Percentiles rank a stretch among this genome's conserved stretches.
These are phyloP conservation scores for Hirtodrosophila histrioides DNA, from an alignment of 2,888 invertebrate species.

Conservation along the genomic window DNA sequence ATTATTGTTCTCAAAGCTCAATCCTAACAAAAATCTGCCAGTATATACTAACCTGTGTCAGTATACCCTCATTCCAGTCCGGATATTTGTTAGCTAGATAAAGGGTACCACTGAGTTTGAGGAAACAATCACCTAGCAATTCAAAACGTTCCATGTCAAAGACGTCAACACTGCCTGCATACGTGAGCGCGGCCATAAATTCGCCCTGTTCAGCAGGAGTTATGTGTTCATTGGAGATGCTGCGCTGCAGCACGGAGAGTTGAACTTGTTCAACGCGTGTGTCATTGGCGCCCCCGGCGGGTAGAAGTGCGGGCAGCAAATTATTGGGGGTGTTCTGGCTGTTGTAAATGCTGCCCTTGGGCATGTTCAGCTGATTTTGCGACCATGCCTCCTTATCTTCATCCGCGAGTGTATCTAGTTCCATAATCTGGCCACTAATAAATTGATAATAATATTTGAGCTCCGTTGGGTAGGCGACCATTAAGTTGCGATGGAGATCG, in stretches of 20 bases:
- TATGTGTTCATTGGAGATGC: conserved; percentile 34
- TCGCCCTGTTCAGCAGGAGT: conserved; percentile 81
- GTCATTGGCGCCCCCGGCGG: conserved; percentile 10
- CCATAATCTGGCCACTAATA: conserved; percentile 79
- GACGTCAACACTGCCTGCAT: conserved; percentile 88
- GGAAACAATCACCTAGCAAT: conserved; percentile 93
- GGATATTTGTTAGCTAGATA: conserved; percentile 88
- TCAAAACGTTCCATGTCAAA: conserved; percentile 92
- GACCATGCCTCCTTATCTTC: conserved; percentile 59
- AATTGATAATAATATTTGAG: conserved; percentile 89
- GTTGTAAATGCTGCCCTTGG: conserved; percentile 44
- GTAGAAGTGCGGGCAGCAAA: conserved; percentile 33
- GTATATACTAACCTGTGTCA: conserved; percentile 85
- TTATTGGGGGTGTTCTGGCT: not conserved
- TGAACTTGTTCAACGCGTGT: conserved; percentile 7
- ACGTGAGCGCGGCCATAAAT: conserved; percentile 87
- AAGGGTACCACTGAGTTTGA: conserved; percentile 90
- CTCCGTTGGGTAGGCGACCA: conserved; percentile 87
- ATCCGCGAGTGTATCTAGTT: conserved; percentile 52
- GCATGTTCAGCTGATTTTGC: conserved; percentile 66
- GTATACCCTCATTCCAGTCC: conserved; percentile 89
- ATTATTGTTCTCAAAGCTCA: too few relatives aligned
- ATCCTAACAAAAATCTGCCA: not conserved
- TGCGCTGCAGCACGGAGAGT: conserved; percentile 70
- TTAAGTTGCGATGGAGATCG: conserved; percentile 87